Evolutionary conservation across 2,113 vertebrate genomes (phyloP).

Genomic region (Scomber japonicus): DNA sequence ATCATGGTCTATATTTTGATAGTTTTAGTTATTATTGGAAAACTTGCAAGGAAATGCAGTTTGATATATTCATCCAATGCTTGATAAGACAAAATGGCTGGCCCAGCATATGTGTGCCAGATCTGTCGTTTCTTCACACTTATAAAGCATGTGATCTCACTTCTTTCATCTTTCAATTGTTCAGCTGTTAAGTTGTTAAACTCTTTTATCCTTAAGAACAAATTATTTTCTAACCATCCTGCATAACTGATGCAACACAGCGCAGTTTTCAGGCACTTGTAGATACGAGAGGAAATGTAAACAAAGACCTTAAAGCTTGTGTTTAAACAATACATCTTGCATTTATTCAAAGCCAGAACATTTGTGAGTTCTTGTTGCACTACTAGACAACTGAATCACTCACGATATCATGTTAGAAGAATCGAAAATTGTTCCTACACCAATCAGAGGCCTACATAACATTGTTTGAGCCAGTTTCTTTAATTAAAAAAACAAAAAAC

Average conservation of each 20-base stretch:
- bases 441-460: slow-evolving; percentile 45
- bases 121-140: background rate
- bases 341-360: background rate
- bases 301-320: slow-evolving; percentile 5
- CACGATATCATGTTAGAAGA: background rate
- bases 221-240: background rate
- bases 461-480: slow-evolving; percentile 12
- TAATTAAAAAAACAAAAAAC: too few relatives aligned
- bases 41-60: background rate
- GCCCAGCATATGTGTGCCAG: slow-evolving; percentile 13
- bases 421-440: background rate
- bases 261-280: slow-evolving; percentile 14
- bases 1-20: background rate
- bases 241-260: background rate
- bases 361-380: background rate
- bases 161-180: background rate
- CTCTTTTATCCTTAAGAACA: background rate
- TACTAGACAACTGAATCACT: background rate
- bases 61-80: background rate
- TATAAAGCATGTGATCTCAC: background rate
- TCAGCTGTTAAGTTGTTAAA: too few relatives aligned
- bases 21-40: background rate
- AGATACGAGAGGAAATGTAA: slow-evolving; percentile 20
- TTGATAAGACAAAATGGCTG: slow-evolving; percentile 63
- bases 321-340: background rate